Evolutionary conservation across 2,888 invertebrate genomes (phyloP).

Genomic region (Pterostichus madidus): DNA sequence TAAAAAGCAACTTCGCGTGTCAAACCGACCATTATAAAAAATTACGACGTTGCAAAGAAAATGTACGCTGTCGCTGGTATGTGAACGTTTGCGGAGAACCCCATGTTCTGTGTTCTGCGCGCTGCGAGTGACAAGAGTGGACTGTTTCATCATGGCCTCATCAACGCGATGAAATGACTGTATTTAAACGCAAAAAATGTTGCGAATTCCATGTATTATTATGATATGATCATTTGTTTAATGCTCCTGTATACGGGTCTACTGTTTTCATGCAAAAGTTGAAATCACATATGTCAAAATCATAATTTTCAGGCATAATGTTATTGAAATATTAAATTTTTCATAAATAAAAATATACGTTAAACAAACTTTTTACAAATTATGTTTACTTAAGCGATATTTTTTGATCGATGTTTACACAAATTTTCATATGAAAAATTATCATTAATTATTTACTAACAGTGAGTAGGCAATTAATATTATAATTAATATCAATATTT

Average conservation of each 20-base stretch:
- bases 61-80: conserved; percentile 21
- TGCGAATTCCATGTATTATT: conserved; percentile 41
- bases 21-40: conserved; percentile 55
- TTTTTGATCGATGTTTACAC: too few relatives aligned
- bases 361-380: too few relatives aligned
- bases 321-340: too few relatives aligned
- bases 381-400: too few relatives aligned
- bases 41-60: conserved; percentile 47
- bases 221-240: conserved; percentile 52
- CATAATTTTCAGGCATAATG: too few relatives aligned
- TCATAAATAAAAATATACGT: too few relatives aligned
- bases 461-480: too few relatives aligned
- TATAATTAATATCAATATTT: too few relatives aligned
- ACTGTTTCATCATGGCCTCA: conserved; percentile 16
- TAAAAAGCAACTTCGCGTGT: conserved; percentile 61
- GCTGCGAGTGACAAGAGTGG: conserved; percentile 2
- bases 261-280: conserved; percentile 9
- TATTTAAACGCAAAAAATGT: conserved; percentile 41
- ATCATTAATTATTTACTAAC: too few relatives aligned
- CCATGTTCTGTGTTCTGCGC: background rate
- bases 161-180: conserved; percentile 46
- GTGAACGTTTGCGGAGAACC: background rate
- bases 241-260: conserved; percentile 14
- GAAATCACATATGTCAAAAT: conserved; percentile 2
- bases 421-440: too few relatives aligned